Percentiles rank a stretch among this genome's conserved stretches.
Evolutionary conservation across 2,888 invertebrate species (phyloP).

Genomic region (Nephrotoma flavescens): DNA sequence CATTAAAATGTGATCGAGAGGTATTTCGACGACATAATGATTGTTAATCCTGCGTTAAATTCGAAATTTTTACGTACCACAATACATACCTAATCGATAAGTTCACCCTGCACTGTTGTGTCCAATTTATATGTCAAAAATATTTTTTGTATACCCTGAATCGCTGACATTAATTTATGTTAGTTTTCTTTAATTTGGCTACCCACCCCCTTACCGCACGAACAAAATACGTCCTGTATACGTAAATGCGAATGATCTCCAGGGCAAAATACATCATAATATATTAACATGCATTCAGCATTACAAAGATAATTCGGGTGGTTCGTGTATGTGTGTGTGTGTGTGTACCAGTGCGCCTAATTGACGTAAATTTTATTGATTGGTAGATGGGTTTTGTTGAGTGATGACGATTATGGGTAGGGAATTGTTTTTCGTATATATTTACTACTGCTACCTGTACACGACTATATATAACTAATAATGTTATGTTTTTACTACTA

Average conservation of each 20-base stretch:
- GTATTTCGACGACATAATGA: background rate
- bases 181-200: too few relatives aligned
- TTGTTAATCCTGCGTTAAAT: too few relatives aligned
- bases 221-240: background rate
- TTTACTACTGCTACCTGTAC: background rate
- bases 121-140: too few relatives aligned
- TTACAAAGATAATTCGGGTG: background rate
- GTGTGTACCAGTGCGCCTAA: background rate
- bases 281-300: background rate
- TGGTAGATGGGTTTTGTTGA: background rate
- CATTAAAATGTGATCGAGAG: background rate
- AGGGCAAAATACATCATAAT: background rate
- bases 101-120: too few relatives aligned
- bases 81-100: too few relatives aligned
- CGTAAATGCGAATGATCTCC: background rate
- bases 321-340: background rate
- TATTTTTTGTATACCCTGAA: too few relatives aligned
- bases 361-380: background rate
- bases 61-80: too few relatives aligned
- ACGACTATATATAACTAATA: background rate
- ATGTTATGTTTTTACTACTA: background rate
- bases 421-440: background rate
- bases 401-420: background rate
- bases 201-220: too few relatives aligned
- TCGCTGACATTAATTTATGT: too few relatives aligned